Evolutionary conservation across 2,113 vertebrate genomes (phyloP), one percentile per base, ranked within the genome.

Genomic region (Myodes glareolus): DNA sequence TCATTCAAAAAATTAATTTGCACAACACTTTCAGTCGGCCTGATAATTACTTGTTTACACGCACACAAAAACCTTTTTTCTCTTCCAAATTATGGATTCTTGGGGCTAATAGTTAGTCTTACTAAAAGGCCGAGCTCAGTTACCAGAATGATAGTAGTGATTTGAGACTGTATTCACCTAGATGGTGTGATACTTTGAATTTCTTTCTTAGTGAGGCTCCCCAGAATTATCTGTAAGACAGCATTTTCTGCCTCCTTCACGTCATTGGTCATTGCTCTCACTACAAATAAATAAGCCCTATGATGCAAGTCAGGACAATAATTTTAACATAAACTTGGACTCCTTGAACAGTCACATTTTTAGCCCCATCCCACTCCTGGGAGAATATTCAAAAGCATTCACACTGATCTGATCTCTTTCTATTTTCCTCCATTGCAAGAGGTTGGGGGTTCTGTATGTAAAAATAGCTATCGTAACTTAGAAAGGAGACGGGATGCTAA

Each of bases 381-480:
- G 36, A 21, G 86, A 84, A 47, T 76, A 82, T 81, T 93, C 90
- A 85, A 85, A 95, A 97, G 65, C 88, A 91, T 61, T 84, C 61
- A 93, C 39, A 86, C 11, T 92, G 92, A 92, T 95, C 92, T 94
- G 70, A 75, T 97, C 92, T 94, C 90, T 96, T 92, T 95, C 97
- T 94, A 7, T 55, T 19, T 92, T 94, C 87, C 96, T 93, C 33
- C 50, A 58, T 82, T 94, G n/a, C 0, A 13, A 29, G 39, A 13
- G 19, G 19, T 10, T 39, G 31, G 88, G 39, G 85, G 93, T 95
- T 96, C 90, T 36, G 52, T 82, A 70, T 96, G 47, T 98, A 98
- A 98, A 98, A 99, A 98, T 98, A 98, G 91, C 97, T 96, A 98
- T 98, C 98, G 97, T 98, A 95, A 95, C 88, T 97, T 96, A 93